phyloP scores from a whole-genome alignment of 2,113 vertebrate genomes.

The Echinops telfairi region DNA sequence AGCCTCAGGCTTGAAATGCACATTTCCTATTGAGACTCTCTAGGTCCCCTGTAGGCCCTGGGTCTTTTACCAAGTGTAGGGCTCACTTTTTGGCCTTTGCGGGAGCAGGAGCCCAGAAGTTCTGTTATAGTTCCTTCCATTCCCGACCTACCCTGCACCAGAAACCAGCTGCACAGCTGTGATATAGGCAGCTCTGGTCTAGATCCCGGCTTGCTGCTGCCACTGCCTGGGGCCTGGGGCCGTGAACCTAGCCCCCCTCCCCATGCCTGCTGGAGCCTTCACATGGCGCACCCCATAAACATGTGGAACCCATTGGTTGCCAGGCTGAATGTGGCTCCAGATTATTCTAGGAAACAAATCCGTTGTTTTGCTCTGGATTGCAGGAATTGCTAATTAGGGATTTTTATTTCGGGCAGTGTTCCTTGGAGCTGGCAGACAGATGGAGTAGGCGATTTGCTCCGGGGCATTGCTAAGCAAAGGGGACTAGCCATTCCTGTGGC shows the following conservation, averaged over 20 bases:
- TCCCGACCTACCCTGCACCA: conserved; percentile 26
- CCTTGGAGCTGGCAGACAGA: conserved; percentile 78
- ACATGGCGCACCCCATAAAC: background rate
- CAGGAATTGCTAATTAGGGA: conserved; percentile 79
- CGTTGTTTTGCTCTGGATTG: conserved; percentile 82
- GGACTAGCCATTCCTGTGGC: conserved; percentile 51
- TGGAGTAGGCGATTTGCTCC: conserved; percentile 74
- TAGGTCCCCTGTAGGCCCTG: background rate
- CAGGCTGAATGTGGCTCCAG: conserved; percentile 74
- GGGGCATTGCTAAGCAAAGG: conserved; percentile 50
- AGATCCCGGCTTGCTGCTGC: conserved; percentile 42
- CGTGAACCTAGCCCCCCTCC: conserved; percentile 10
- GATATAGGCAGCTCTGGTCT: conserved; percentile 50
- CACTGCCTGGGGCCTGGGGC: background rate
- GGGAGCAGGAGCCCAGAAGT: conserved; percentile 19
- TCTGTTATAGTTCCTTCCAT: conserved; percentile 16
- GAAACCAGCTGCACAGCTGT: conserved; percentile 36
- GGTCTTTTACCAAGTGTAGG: background rate
- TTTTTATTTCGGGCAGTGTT: conserved; percentile 82
- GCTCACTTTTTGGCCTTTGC: conserved; percentile 8
- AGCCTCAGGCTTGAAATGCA: background rate
- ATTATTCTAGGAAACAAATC: conserved; percentile 84
- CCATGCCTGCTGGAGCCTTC: conserved; percentile 33
- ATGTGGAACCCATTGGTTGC: conserved; percentile 63
- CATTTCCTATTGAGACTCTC: background rate